Evolutionary conservation across 1,140 invertebrate genomes (phyloP), one percentile per base, ranked within the genome.

Genomic region (Apocrypta bakeri): DNA sequence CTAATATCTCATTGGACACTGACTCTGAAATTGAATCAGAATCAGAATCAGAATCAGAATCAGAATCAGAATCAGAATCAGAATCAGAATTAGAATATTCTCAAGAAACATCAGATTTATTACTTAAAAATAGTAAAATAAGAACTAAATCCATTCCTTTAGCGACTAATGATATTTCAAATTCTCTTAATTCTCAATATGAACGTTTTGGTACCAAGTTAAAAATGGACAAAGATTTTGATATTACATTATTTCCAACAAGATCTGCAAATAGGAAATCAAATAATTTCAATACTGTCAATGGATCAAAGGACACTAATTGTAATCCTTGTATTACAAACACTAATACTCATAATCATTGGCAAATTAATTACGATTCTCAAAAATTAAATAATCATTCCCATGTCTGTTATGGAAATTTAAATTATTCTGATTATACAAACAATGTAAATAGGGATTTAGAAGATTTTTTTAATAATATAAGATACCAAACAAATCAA

Each of bases 401-500:
- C n/a, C 31, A 82, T 56, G 4, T 8, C 66, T 76, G 79, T 82
- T 79, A 73, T 64, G 63, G 33, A 14, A 69, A 66, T 40, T 24
- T 27, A 0, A 85, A 83, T 83, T 81, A 81, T 78, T 71, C n/a
- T 74, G 25, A 74, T 33, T 64, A 31, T 68, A 64, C 37, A 72
- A 71, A 33, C 11, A 79, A 63, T 79, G 66, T 40, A 48, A 71
- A 80, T 64, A 31, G 12, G 48, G 85, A 85, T 73, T 77, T 90
- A 48, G 89, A 91, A 33, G 37, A 78, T 7, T 90, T 88, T 83
- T 87, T 91, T 69, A 37, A 29, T 27, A 85, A 86, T 33, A 82
- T 91, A 29, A 86, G 86, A 78, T 29, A 73, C 11, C 84, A 89
- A 72, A 91, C 88, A 21, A 63, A 91, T 83, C 82, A 83, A 11